These are phyloP conservation scores for Lasioglossum malachurum DNA, from an alignment of 2,888 invertebrate genomes.

Conservation along the genomic window DNA sequence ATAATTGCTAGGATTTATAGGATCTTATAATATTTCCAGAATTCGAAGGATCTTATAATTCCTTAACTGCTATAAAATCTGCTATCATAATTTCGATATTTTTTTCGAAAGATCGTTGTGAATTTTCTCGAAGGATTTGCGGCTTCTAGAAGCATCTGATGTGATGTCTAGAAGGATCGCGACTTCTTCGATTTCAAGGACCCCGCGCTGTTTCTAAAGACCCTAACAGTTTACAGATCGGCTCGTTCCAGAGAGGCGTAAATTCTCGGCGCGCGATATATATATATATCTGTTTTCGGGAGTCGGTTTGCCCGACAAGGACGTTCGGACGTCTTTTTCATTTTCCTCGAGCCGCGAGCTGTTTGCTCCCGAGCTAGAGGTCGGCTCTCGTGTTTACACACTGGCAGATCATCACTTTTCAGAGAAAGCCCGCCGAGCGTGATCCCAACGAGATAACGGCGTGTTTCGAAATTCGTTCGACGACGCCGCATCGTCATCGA, in stretches of 20 bases:
- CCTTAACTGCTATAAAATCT: neutral
- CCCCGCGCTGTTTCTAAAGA: too few species aligned
- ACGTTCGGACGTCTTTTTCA: slow-evolving; percentile 25
- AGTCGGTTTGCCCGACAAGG: neutral
- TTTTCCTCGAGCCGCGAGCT: neutral
- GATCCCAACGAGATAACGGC: slow-evolving; percentile 41
- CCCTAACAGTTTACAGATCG: neutral
- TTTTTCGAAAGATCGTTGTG: neutral
- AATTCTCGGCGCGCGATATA: neutral
- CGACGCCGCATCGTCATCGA: neutral
- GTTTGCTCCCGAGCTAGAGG: slow-evolving; percentile 46
- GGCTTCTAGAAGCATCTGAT: neutral
- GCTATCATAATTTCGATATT: neutral
- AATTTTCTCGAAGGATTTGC: too few species aligned
- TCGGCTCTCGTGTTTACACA: slow-evolving; percentile 55
- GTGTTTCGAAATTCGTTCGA: slow-evolving; percentile 36
- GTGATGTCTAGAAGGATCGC: neutral
- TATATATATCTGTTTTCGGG: neutral
- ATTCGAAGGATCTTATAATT: too few species aligned
- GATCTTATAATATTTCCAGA: too few species aligned
- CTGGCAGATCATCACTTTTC: slow-evolving; percentile 49
- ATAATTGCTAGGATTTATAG: too few species aligned
- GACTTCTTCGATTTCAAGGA: neutral
- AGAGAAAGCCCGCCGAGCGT: slow-evolving; percentile 42
- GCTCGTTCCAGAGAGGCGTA: neutral